Evolutionary conservation across 2,797 vertebrate species (phyloP), one percentile per base, ranked within the genome.

Genomic region (Gallirallus australis): DNA sequence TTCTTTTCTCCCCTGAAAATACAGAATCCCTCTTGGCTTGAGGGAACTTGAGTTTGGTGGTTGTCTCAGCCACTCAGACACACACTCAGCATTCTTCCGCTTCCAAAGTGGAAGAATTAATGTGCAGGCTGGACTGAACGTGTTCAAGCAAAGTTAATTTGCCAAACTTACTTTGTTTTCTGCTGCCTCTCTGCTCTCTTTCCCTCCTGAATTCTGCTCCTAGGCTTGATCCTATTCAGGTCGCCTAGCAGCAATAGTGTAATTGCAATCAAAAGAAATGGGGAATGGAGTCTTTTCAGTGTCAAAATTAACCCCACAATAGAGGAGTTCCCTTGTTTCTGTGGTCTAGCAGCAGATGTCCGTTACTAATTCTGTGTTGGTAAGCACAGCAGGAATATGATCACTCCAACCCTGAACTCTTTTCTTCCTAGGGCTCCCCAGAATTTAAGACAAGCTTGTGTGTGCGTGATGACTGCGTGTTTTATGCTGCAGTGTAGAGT

Each of bases 381-480:
- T 60, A 33, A 81, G 69, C 69, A 21, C 52, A 33, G 45, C 47
- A 86, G 72, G 28, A 72, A 14, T 19, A 30, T 15, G 15, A 23
- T 35, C 56, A 6, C 16, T 75, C 37, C 69, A 61, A 14, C 25
- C 18, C 15, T 30, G 42, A 75, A 7, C 24, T 37, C 15, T 15
- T 20, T 88, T 24, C 37, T 50, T 15, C 35, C 27, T 39, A 12
- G 47, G 28, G 12, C 15, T 77, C 17, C 76, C 60, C 54, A 27
- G 23, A 48, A 10, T 25, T 56, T 35, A 9, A 2, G 71, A 2
- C 8, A 3, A 60, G 47, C 19, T 31, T 18, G 19, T 19, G 9
- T 60, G 2, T 6, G 1, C 15, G 1, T 17, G 1, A 4, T 9
- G 17, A 4, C 45, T 31, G 19, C 1, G 0, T 45, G 75, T 71